These are phyloP conservation scores for Pycnomerus fuliginosus DNA, from an alignment of 2,888 invertebrate genomes.

Conservation along the genomic window DNA sequence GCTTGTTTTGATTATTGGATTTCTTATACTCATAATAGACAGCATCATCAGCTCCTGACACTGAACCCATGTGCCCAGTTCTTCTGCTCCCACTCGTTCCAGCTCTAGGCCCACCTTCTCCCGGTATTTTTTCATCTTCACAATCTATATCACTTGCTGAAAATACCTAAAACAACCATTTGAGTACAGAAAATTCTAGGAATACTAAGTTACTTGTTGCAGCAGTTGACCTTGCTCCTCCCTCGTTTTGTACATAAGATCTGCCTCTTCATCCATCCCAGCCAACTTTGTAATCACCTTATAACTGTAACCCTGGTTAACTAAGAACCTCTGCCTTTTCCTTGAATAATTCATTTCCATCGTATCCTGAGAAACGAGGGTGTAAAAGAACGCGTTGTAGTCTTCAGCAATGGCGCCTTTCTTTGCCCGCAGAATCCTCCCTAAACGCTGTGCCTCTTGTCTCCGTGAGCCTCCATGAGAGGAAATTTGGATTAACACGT, in stretches of 20 bases:
- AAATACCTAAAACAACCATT: conserved; percentile 60
- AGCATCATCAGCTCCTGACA: conserved; percentile 95
- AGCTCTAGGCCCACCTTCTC: conserved; percentile 58
- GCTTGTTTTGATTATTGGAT: conserved; percentile 62
- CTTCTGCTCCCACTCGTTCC: conserved; percentile 56
- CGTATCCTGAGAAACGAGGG: conserved; percentile 97
- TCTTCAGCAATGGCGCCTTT: conserved; percentile 95
- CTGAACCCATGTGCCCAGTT: conserved; percentile 75
- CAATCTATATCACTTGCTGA: conserved; percentile 95
- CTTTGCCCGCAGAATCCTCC: conserved; percentile 94
- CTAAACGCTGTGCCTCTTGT: conserved; percentile 97
- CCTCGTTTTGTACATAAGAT: conserved; percentile 79
- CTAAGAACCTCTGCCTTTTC: conserved; percentile 94
- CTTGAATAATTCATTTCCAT: conserved; percentile 98
- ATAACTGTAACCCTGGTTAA: conserved; percentile 99
- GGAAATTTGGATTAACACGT: conserved; percentile 97
- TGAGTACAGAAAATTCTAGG: background rate
- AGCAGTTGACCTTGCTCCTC: conserved; percentile 92
- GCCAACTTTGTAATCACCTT: conserved; percentile 95
- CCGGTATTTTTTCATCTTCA: conserved; percentile 89
- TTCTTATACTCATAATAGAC: conserved; percentile 74
- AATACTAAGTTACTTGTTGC: conserved; percentile 71
- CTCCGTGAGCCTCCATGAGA: conserved; percentile 98
- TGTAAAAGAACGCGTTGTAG: conserved; percentile 99
- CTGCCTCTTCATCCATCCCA: conserved; percentile 92